Evolutionary conservation across 2,888 invertebrate genomes (phyloP).

Genomic region (Sturmia bella): DNA sequence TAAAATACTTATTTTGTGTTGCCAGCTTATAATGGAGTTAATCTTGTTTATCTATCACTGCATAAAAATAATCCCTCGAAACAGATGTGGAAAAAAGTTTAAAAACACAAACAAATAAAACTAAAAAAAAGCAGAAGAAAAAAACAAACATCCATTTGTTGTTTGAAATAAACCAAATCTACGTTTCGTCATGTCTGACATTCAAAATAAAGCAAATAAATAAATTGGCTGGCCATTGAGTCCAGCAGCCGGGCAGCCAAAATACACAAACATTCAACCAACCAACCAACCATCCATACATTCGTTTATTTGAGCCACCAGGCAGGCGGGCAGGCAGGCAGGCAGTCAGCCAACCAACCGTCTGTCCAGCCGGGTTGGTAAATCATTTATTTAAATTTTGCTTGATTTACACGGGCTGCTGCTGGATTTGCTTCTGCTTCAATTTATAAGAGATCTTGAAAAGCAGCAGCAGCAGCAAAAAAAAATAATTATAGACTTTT

Average conservation of each 20-base stretch:
- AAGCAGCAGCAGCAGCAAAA: conserved; percentile 5
- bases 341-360: conserved; percentile 9
- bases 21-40: conserved; percentile 42
- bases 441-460: conserved; percentile 35
- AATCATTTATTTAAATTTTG: conserved; percentile 64
- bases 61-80: conserved; percentile 36
- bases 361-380: conserved; percentile 45
- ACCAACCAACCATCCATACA: conserved; percentile 15
- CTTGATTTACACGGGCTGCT: conserved; percentile 55
- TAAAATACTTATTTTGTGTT: conserved; percentile 35
- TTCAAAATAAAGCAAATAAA: conserved; percentile 51
- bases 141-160: conserved; percentile 3
- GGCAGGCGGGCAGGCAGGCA: neutral
- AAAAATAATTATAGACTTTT: conserved; percentile 37
- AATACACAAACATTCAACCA: conserved; percentile 29
- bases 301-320: neutral
- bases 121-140: conserved; percentile 10
- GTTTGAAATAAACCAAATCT: conserved; percentile 44
- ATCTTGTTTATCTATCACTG: conserved; percentile 28
- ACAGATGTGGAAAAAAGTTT: conserved; percentile 48
- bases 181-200: conserved; percentile 60
- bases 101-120: conserved; percentile 29
- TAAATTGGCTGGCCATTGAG: conserved; percentile 48
- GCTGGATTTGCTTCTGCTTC: conserved; percentile 18
- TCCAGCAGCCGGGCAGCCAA: conserved; percentile 37